Evolutionary conservation across 2,797 vertebrate species (phyloP).

Genomic region (Borostomias antarcticus): DNA sequence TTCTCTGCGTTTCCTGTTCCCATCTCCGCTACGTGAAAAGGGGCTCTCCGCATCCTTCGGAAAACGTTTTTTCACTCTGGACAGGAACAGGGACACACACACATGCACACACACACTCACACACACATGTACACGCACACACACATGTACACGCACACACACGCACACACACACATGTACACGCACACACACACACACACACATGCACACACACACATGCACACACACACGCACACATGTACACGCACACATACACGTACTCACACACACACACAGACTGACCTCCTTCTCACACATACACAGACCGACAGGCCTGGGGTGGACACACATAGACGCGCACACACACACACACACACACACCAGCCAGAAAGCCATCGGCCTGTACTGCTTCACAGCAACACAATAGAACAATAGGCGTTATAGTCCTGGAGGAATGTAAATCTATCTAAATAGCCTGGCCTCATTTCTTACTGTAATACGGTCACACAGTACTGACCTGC

Average conservation of each 20-base stretch:
- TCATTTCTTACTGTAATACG: conserved; percentile 9
- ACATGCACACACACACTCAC: too few relatives aligned
- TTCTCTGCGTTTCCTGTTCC: conserved; percentile 67
- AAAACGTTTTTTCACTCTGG: conserved; percentile 46
- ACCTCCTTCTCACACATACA: too few relatives aligned
- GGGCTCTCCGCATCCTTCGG: conserved; percentile 48
- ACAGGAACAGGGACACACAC: conserved; percentile 24
- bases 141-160: too few relatives aligned
- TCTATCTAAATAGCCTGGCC: conserved; percentile 20
- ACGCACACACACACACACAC: too few relatives aligned
- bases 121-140: too few relatives aligned
- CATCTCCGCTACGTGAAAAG: conserved; percentile 35
- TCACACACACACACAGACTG: too few relatives aligned
- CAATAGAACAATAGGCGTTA: conserved; percentile 47
- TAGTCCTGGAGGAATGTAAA: conserved; percentile 1
- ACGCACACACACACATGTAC: too few relatives aligned
- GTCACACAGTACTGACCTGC: background rate
- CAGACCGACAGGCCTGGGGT: too few relatives aligned
- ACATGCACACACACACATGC: too few relatives aligned
- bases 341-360: conserved; percentile 29
- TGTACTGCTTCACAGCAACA: conserved; percentile 32
- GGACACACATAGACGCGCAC: conserved; percentile 34
- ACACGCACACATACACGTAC: too few relatives aligned
- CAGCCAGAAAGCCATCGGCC: conserved; percentile 20
- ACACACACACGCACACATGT: too few relatives aligned